Evolutionary conservation across 2,113 vertebrate genomes (phyloP).

Genomic region (Forbesichthys papilliferus): DNA sequence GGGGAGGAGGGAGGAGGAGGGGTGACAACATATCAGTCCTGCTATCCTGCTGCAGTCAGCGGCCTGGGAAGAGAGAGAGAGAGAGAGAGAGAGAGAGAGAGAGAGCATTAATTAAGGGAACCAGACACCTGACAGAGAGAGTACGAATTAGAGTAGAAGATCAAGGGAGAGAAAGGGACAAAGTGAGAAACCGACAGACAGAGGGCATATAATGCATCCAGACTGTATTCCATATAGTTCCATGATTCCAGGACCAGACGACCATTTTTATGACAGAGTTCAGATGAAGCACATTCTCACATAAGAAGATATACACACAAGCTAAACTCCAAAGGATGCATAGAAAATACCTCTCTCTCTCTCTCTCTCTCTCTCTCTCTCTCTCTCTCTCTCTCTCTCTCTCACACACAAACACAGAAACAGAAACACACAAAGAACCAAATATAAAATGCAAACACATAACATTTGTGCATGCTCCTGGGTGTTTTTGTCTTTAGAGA

Average conservation of each 20-base stretch:
- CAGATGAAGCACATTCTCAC: background rate
- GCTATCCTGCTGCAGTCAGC: background rate
- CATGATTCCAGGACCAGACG: background rate
- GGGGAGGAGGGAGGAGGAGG: background rate
- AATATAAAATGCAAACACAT: background rate
- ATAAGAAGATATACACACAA: background rate
- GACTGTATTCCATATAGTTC: background rate
- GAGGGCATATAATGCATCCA: background rate
- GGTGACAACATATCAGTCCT: background rate
- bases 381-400: too few species aligned
- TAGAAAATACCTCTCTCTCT: too few species aligned
- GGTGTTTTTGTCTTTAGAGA: too few species aligned
- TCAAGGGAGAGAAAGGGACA: background rate
- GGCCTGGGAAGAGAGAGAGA: background rate
- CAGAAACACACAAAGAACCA: background rate
- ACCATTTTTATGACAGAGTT: background rate
- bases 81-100: background rate
- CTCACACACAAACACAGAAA: background rate
- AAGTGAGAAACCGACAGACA: background rate
- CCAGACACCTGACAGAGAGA: background rate
- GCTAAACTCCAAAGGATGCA: background rate
- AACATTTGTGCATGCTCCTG: background rate
- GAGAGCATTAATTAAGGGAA: background rate
- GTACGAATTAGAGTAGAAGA: background rate
- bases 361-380: too few species aligned